Base-by-base conservation (phyloP, 2,113 vertebrate species). In the Catharus minimus region DNA sequence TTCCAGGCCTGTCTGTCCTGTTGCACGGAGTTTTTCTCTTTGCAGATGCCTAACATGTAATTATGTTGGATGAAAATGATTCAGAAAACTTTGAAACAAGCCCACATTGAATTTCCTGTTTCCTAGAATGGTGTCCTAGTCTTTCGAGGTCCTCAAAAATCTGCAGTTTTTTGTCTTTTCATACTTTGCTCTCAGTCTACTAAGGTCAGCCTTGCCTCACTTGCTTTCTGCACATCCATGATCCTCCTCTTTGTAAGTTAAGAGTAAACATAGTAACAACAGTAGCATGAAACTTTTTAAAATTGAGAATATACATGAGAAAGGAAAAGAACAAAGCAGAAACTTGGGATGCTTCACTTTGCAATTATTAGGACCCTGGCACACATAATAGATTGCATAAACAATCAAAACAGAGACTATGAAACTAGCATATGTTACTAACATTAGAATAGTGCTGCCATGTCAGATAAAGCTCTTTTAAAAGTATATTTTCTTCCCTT, bases 401-500 rank as follows among this genome's bases (percentile, higher is more conserved):
- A 79, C 65, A 91, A 67, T 80, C 72, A 57, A 87, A 94, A 55
- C n/a, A 56, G 61, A 88, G 47, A 60, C 46, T 92, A 30, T 89
- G 88, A 92, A 94, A 84, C 57, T 65, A 52, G 55, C 19, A 27
- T 94, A 68, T 53, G 39, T 87, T 93, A 30, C 71, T 90, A 89
- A 84, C 55, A 41, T 90, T 90, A 62, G 64, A 84, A 69, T 24
- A 55, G 30, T 66, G 58, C 69, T 90, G 62, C 68, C 78, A 41
- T 64, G 84, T 55, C 90, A 90, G 92, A 95, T 93, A 94, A 96
- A 95, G 58, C 82, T 75, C 89, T 89, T 92, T 58, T 73, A 61
- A 86, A 90, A 88, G 77, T 90, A 90, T 62, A 57, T 91, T 95
- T 96, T 95, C 71, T 95, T 93, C 65, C 47, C 71, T 94, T 95